Percentiles rank a stretch among this genome's conserved stretches.
Conservation (phyloP, 2,888 invertebrate species). For the Pristionchus maxplancki region DNA sequence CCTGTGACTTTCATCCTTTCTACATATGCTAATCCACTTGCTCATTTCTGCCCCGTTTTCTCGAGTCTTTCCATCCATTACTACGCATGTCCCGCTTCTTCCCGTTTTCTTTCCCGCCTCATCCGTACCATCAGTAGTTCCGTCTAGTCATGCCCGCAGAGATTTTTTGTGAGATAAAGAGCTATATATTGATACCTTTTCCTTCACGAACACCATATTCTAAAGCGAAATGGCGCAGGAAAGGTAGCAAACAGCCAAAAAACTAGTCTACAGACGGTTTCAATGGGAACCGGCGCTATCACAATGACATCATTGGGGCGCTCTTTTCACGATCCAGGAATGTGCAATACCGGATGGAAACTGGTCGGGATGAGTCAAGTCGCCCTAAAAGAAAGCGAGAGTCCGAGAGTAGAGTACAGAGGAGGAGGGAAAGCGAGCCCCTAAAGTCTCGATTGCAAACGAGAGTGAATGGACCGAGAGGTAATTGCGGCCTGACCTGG, state of each 20-base stretch:
- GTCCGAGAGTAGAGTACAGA: constrained; percentile 13
- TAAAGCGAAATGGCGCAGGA: too few relatives aligned
- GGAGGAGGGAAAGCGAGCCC: constrained; percentile 16
- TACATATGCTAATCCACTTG: constrained; percentile 29
- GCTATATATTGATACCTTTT: not conserved
- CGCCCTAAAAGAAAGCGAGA: constrained; percentile 21
- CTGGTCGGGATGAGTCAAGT: constrained; percentile 28
- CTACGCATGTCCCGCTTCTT: constrained; percentile 4
- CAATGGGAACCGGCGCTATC: not conserved
- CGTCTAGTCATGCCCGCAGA: constrained; percentile 37
- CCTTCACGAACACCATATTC: too few relatives aligned
- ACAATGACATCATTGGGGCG: not conserved
- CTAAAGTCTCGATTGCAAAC: constrained; percentile 39
- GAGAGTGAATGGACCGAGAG: constrained; percentile 27
- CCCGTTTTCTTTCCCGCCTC: not conserved
- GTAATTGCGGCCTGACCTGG: constrained; percentile 36
- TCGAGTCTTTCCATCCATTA: constrained; percentile 43
- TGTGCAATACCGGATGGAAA: constrained; percentile 8
- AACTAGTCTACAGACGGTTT: too few relatives aligned
- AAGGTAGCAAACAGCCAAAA: too few relatives aligned
- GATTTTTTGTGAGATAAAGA: constrained; percentile 30
- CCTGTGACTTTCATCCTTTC: constrained; percentile 5
- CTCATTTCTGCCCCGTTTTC: constrained; percentile 2
- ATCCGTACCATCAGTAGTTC: constrained; percentile 25
- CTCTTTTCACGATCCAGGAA: not conserved